Percentiles rank a stretch among this genome's conserved stretches.
phyloP scores from a whole-genome alignment of 2,888 invertebrate species.

The Apocheima hispidaria region DNA sequence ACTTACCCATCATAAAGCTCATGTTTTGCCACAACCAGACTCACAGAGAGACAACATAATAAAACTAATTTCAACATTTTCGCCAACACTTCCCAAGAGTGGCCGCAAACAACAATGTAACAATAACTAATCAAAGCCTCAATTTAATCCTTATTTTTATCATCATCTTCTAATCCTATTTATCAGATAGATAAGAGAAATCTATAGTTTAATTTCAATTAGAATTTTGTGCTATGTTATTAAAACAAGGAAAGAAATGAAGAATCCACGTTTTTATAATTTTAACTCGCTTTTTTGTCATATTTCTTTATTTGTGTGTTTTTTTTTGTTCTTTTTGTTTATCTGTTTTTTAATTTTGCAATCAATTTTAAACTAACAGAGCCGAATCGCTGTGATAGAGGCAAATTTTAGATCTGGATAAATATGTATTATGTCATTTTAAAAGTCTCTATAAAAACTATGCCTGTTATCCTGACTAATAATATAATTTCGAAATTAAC shows the following conservation, averaged over 20 bases:
- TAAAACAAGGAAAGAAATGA: not conserved
- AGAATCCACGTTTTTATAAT: no score
- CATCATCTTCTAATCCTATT: conserved; percentile 8
- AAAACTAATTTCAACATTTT: conserved; percentile 54
- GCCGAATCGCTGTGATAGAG: no score
- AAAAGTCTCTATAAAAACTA: no score
- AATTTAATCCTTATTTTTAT: conserved; percentile 18
- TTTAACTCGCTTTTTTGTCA: no score
- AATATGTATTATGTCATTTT: no score
- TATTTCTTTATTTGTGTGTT: no score
- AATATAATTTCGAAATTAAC: no score
- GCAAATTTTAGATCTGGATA: no score
- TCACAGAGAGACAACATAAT: conserved; percentile 50
- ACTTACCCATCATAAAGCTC: conserved; percentile 72
- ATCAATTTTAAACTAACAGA: no score
- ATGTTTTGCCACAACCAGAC: conserved; percentile 61
- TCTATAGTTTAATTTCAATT: not conserved
- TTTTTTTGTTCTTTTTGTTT: no score
- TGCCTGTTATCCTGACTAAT: no score
- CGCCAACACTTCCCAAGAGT: conserved; percentile 24
- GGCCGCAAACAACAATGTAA: conserved; percentile 18
- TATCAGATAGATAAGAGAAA: conserved; percentile 1
- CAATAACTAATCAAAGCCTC: not conserved
- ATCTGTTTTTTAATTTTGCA: no score
- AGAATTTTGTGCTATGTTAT: not conserved